These are phyloP conservation scores for Heteromormyrus szaboi DNA, from an alignment of 2,797 vertebrate genomes.

Conservation along the genomic window DNA sequence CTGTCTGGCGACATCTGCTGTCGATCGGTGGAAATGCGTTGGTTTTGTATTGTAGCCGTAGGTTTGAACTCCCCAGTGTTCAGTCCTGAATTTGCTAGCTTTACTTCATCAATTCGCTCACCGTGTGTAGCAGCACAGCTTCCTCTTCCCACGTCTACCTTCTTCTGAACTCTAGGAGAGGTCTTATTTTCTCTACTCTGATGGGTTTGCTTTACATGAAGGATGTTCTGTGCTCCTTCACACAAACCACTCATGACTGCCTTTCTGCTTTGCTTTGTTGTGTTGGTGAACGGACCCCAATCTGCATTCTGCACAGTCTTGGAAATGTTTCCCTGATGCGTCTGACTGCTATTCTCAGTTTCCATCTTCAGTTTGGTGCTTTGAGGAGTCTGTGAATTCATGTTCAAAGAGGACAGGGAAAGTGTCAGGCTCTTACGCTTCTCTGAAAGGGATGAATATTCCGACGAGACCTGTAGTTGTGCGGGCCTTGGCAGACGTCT, in stretches of 20 bases:
- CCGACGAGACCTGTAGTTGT: conserved; percentile 43
- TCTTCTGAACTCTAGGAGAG: conserved; percentile 13
- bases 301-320: conserved; percentile 28
- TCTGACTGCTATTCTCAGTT: conserved; percentile 4
- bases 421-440: conserved; percentile 62
- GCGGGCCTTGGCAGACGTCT: conserved; percentile 36
- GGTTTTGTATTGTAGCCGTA: not conserved
- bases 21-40: not conserved
- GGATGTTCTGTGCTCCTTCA: conserved; percentile 12
- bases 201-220: conserved; percentile 19
- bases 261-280: not conserved
- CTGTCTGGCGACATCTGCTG: conserved; percentile 26
- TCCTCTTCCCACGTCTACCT: conserved; percentile 25
- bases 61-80: not conserved
- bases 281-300: not conserved
- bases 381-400: conserved; percentile 20
- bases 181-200: not conserved
- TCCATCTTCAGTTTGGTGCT: not conserved
- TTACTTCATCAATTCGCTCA: not conserved
- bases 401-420: conserved; percentile 46
- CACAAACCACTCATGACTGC: not conserved
- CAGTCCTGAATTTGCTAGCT: not conserved
- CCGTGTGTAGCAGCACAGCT: not conserved
- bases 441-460: conserved; percentile 46
- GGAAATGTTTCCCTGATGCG: not conserved